Evolutionary conservation across 2,888 invertebrate species (phyloP).

Genomic region (Operophtera brumata): DNA sequence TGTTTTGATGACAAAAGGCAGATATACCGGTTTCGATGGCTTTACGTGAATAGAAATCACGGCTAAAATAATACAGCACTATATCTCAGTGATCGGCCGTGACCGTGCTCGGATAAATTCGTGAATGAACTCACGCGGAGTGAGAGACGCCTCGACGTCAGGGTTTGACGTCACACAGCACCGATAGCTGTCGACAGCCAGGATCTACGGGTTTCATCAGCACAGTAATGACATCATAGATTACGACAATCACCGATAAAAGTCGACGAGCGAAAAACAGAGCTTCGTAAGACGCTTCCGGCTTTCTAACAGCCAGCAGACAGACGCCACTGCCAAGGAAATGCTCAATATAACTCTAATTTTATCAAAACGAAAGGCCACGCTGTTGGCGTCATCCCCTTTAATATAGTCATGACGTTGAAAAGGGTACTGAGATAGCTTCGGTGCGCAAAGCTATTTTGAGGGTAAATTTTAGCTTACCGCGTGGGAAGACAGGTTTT

Average conservation of each 20-base stretch:
- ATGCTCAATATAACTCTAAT: constrained; percentile 10
- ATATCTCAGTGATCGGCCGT: constrained; percentile 44
- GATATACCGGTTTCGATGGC: constrained; percentile 9
- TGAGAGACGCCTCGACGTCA: constrained; percentile 58
- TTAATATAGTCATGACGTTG: constrained; percentile 16
- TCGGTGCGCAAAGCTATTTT: constrained; percentile 14
- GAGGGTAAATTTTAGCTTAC: constrained; percentile 9
- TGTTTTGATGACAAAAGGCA: constrained; percentile 5
- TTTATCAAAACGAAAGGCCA: constrained; percentile 8
- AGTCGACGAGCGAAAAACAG: neutral
- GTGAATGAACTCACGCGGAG: constrained; percentile 71
- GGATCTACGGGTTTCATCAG: constrained; percentile 11
- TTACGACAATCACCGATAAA: constrained; percentile 2
- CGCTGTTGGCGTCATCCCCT: constrained; percentile 19
- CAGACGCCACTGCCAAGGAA: neutral
- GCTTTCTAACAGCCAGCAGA: neutral
- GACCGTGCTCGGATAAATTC: constrained; percentile 62
- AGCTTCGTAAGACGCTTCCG: too few species aligned
- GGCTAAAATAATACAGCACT: constrained; percentile 7
- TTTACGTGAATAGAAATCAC: constrained; percentile 9
- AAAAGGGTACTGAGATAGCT: constrained; percentile 16
- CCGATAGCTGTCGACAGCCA: constrained; percentile 25
- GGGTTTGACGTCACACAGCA: constrained; percentile 52
- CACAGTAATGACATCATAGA: constrained; percentile 6
- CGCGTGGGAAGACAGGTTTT: constrained; percentile 18